Evolutionary conservation across 2,888 invertebrate species (phyloP), one percentile per base, ranked within the genome.

Genomic region (Nemoura dubitans): DNA sequence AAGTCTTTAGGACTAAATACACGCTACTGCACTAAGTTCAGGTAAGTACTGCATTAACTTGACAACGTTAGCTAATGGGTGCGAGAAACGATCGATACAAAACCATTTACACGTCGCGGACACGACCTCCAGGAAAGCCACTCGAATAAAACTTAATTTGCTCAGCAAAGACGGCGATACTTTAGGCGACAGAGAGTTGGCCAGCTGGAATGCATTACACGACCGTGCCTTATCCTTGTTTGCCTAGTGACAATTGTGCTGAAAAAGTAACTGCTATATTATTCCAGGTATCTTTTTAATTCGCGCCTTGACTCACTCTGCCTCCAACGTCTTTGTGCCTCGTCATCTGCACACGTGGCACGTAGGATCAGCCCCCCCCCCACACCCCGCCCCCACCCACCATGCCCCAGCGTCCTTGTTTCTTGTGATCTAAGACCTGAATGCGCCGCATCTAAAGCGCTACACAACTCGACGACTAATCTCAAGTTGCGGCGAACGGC

Each of bases 211-310:
- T 59, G 21, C 21, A 59, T 59, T 59, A 21, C 59, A 21, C 16
- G 59, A 59, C 14, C 59, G 59, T 59, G 59, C 14, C 59, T 59
- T 59, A 59, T 59, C 59, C 59, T 10, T 59, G 59, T 59, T 59
- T 59, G 59, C 59, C 59, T 21, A 2, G 59, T 59, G 59, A 21
- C 59, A 78, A 78, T 28, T 78, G 7, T 26, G 7, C 28, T 28
- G 78, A 21, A 26, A 76, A 21, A 78, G 14, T 28, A 78, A 84
- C 84, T 84, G 59, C 84, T 84, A 28, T 76, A 76, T 76, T 84
- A 84, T 84, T 84, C 84, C 84, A 84, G 84, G 84, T 84, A 84
- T 84, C 84, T 84, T 76, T 84, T 76, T 84, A 84, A 84, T 84
- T 84, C 84, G 25, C 27, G 14, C 76, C 21, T 27, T 84, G 27